phyloP scores from a whole-genome alignment of 1,140 invertebrate species.

The Potamilus streckersoni region DNA sequence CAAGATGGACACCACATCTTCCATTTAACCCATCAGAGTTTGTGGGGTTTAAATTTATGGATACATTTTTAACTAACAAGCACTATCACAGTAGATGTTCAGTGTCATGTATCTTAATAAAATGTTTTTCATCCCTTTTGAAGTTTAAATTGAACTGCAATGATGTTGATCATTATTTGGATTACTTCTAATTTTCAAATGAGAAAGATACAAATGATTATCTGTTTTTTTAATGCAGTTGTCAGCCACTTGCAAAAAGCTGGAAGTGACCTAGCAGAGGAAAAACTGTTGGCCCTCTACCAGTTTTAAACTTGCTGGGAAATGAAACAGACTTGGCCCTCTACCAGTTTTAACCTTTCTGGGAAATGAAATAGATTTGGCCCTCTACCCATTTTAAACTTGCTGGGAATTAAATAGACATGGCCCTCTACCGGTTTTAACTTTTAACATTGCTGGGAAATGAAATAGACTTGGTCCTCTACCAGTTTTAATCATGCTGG shows the following conservation, averaged over 20 bases:
- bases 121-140: constrained; percentile 10
- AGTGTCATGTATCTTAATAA: background rate
- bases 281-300: constrained; percentile 1
- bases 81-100: constrained; percentile 8
- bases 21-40: constrained; percentile 15
- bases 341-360: too few relatives aligned
- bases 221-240: background rate
- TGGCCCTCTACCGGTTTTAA: too few relatives aligned
- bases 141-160: background rate
- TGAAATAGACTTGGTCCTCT: too few relatives aligned
- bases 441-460: too few relatives aligned
- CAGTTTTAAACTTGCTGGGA: too few relatives aligned
- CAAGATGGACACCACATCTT: constrained; percentile 7
- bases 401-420: too few relatives aligned
- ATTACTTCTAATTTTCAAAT: constrained; percentile 12
- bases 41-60: constrained; percentile 5
- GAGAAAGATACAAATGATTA: background rate
- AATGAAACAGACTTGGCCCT: too few relatives aligned
- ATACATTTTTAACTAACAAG: constrained; percentile 18
- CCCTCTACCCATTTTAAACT: too few relatives aligned
- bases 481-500: too few relatives aligned
- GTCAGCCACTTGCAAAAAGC: background rate
- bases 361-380: too few relatives aligned
- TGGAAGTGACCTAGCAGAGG: constrained; percentile 9
- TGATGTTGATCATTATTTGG: constrained; percentile 12